Evolutionary conservation across 2,888 invertebrate genomes (phyloP), one percentile per base, ranked within the genome.

Genomic region (Eledona agricola): DNA sequence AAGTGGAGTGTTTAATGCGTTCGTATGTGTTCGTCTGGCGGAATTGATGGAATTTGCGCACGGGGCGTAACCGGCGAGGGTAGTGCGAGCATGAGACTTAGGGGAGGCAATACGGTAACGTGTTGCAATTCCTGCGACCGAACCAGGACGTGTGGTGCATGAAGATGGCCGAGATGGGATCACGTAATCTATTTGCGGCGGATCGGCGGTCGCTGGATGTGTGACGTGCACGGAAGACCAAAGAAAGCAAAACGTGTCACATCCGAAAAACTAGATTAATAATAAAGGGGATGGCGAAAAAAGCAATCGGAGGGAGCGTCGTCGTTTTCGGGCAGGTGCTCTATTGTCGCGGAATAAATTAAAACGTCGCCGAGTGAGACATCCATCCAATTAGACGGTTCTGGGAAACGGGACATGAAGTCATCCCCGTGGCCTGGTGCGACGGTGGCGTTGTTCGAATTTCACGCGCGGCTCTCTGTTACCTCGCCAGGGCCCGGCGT

Each of bases 161-260:
- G 59, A 63, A 60, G 64, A 69, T 64, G 62, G 54, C 57, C 53
- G 56, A 69, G 72, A 72, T 72, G 72, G 69, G 71, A 74, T 73
- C 76, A 75, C 75, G 75, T 75, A 75, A 75, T 76, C 76, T 75
- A 74, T 75, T 75, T 74, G 73, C 67, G 71, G 72, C 65, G 66
- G 71, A 67, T 69, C 64, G 67, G 62, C 60, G 63, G 67, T 64
- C 63, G 65, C 62, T 55, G 55, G 54, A 62, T 56, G 59, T 62
- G 51, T 70, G 70, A 73, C 74, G 73, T 73, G 73, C 66, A 57
- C 60, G 59, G 72, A 64, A 68, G 64, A 55, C 66, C 66, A 72
- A 72, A 65, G 65, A 63, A n/a, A n/a, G n/a, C n/a, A n/a, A 63
- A 64, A 67, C 66, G 67, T 66, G 65, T 69, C 60, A 63, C 62